A percentile compares a stretch with the other conserved stretches of the same genome.
Conservation (phyloP, 2,888 invertebrate species). For the Lacanobia wlatinum region DNA sequence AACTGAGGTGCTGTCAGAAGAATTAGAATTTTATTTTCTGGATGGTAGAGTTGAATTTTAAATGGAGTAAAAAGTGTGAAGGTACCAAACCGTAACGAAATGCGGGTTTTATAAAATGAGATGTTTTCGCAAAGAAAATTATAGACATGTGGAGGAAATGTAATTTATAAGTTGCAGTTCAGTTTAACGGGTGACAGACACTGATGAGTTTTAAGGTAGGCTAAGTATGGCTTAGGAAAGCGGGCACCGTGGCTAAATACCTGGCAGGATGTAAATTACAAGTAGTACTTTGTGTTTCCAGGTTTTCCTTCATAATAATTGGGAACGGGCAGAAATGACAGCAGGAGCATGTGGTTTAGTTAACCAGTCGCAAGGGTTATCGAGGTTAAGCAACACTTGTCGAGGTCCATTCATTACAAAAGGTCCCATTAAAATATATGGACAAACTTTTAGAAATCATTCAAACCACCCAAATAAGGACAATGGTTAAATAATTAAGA, state of each 20-base stretch:
- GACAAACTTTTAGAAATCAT: no score
- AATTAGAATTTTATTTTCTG: constrained; percentile 16
- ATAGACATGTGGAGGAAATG: constrained; percentile 62
- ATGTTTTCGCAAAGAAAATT: constrained; percentile 75
- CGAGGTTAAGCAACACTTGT: no score
- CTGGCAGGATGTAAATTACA: not conserved
- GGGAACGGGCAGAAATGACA: no score
- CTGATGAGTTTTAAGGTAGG: constrained; percentile 2
- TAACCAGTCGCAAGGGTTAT: no score
- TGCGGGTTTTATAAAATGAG: constrained; percentile 69
- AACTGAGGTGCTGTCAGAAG: not conserved
- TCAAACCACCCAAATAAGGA: no score
- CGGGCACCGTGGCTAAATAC: not conserved
- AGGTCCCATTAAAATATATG: no score
- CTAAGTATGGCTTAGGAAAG: not conserved
- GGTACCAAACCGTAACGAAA: constrained; percentile 68
- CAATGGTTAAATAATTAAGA: no score
- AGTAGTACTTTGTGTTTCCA: not conserved
- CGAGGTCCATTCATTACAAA: no score
- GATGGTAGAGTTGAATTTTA: constrained; percentile 5
- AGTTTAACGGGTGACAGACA: constrained; percentile 39
- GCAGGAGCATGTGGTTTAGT: no score
- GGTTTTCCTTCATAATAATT: not conserved
- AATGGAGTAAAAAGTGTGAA: not conserved
- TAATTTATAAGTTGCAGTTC: constrained; percentile 57